Conservation (phyloP, 2,113 vertebrate species). For the Microtus pennsylvanicus region DNA sequence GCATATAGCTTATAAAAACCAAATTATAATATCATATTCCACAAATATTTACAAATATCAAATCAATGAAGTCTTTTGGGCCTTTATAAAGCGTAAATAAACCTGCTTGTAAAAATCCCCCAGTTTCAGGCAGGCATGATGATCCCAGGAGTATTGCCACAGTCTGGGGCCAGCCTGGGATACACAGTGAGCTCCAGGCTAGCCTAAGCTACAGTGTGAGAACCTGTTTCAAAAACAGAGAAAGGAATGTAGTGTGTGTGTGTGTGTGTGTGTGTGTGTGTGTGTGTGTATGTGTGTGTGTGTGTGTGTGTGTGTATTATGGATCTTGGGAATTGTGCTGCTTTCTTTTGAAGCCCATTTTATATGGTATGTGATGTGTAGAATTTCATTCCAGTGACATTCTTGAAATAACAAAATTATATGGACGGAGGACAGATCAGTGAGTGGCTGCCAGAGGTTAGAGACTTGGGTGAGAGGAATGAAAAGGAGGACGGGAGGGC, state of each 20-base stretch:
- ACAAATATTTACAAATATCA: not conserved
- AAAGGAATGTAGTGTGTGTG: not conserved
- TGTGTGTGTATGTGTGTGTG: not conserved
- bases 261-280: not conserved
- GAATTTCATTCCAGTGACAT: conserved; percentile 26
- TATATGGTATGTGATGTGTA: not conserved
- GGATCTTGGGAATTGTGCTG: not conserved
- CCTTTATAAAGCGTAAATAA: not conserved
- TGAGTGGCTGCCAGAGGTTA: conserved; percentile 8
- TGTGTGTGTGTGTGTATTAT: not conserved
- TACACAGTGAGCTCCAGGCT: not conserved
- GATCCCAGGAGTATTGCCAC: not conserved
- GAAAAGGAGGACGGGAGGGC: rapidly evolving
- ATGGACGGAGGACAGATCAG: not conserved
- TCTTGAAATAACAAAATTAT: conserved; percentile 56
- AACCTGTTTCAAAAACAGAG: not conserved
- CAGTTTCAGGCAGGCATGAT: not conserved
- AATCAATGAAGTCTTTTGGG: not conserved
- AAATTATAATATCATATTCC: not conserved
- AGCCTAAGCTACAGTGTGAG: not conserved
- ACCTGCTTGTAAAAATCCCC: not conserved
- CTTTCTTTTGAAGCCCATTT: not conserved
- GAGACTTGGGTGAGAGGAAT: not conserved
- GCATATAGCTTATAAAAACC: not conserved
- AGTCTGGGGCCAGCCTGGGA: not conserved